phyloP scores from a whole-genome alignment of 1,140 invertebrate genomes.

The Aphidius ervi region DNA sequence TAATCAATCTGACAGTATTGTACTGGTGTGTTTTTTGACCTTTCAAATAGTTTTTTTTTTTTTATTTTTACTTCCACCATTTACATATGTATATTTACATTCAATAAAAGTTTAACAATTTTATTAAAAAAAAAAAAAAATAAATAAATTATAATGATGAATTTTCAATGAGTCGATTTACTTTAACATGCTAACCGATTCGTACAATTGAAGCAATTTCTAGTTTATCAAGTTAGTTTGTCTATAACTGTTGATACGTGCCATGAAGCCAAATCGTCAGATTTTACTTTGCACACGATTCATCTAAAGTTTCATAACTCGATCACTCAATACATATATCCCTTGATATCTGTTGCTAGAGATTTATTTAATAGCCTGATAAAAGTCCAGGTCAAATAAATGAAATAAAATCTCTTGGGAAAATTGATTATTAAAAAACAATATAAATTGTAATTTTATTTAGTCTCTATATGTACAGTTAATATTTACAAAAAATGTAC shows the following conservation, averaged over 20 bases:
- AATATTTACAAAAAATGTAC: too few species aligned
- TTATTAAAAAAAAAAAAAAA: too few species aligned
- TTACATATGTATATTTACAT: too few species aligned
- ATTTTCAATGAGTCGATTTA: too few species aligned
- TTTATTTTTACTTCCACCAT: too few species aligned
- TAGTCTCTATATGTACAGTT: background rate
- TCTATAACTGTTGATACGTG: conserved; percentile 29
- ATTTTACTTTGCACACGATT: conserved; percentile 27
- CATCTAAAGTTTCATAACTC: conserved; percentile 23
- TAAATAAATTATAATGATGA: too few species aligned
- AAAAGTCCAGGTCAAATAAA: conserved; percentile 17
- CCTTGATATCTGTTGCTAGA: conserved; percentile 25
- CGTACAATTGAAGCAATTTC: conserved; percentile 7
- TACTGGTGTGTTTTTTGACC: too few species aligned
- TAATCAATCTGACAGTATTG: too few species aligned
- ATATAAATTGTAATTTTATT: conserved; percentile 14
- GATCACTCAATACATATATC: conserved; percentile 24
- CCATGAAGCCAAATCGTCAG: conserved; percentile 23
- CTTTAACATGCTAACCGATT: conserved; percentile 3
- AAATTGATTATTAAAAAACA: conserved; percentile 3
- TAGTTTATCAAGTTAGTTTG: conserved; percentile 10
- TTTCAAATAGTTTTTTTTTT: too few species aligned
- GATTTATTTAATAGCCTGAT: conserved; percentile 30
- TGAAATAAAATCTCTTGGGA: conserved; percentile 15
- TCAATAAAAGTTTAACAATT: too few species aligned